Evolutionary conservation across 1,140 invertebrate genomes (phyloP), one percentile per base, ranked within the genome.

Genomic region (Cataglyphis hispanica): DNA sequence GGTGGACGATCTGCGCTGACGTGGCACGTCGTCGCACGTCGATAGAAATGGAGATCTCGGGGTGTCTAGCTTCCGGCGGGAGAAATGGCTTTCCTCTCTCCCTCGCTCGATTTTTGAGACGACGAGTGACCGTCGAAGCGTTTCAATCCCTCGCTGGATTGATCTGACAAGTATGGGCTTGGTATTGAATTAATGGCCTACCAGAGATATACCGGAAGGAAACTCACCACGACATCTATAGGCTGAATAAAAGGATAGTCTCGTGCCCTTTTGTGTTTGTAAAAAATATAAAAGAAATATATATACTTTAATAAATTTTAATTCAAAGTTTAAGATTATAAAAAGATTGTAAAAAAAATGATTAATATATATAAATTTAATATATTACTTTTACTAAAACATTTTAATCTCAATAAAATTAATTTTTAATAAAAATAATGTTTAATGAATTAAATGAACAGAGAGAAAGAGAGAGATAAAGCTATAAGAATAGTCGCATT

Each of bases 61-160:
- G 78, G 77, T 89, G 84, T 90, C 91, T 89, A 86, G 88, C 89
- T 93, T 93, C 92, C 92, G 92, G 88, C 88, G 74, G 84, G 89
- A 84, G 88, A 92, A 93, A 92, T 89, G 87, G 88, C 80, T 91
- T 89, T 88, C 58, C 61, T 66, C 85, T 75, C 70, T 64, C 72
- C 67, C 60, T 76, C n/a, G n/a, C 16, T 87, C 58, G 56, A 46
- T 75, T 86, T 89, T 70, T 43, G 50, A 78, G 37, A 34, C 80
- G 27, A 90, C 85, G 74, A 91, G 84, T 88, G 64, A 80, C 70
- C 77, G 60, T 63, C 81, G 86, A 87, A 84, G 86, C 87, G 90
- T 90, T 89, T 87, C 87, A 69, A 83, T 90, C 88, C 87, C 87
- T 88, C 88, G 75, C 81, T 76, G 86, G 13, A 87, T 88, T 81